Evolutionary conservation across 2,888 invertebrate species (phyloP).

Genomic region (Phoronis australis): DNA sequence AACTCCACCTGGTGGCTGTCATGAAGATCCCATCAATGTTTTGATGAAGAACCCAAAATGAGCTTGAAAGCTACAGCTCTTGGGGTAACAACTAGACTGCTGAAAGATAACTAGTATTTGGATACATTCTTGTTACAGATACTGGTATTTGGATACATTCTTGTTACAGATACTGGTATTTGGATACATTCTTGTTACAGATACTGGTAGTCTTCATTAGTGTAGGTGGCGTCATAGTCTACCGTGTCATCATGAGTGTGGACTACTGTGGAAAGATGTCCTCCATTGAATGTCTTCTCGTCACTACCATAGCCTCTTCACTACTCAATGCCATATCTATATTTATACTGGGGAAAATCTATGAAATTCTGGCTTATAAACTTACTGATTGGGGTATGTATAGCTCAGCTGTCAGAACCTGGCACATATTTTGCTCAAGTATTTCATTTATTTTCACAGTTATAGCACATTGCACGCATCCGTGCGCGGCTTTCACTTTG

Average conservation of each 20-base stretch:
- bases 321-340: conserved; percentile 54
- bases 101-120: too few species aligned
- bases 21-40: too few species aligned
- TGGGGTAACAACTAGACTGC: too few species aligned
- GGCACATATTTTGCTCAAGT: too few species aligned
- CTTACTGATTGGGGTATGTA: conserved; percentile 53
- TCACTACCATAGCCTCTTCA: conserved; percentile 51
- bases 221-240: conserved; percentile 46
- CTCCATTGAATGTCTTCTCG: conserved; percentile 36
- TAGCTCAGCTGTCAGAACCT: conserved; percentile 30
- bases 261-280: conserved; percentile 35
- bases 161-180: conserved; percentile 36
- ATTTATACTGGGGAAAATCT: conserved; percentile 51
- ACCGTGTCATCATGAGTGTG: conserved; percentile 47
- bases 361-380: conserved; percentile 44
- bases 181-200: conserved; percentile 30
- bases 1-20: too few species aligned
- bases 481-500: too few species aligned
- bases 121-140: neutral
- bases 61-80: too few species aligned
- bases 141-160: neutral
- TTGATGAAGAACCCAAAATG: too few species aligned
- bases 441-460: too few species aligned
- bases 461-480: too few species aligned
- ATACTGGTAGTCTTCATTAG: conserved; percentile 45